Evolutionary conservation across 2,888 invertebrate species (phyloP).

Genomic region (Altica lythri): DNA sequence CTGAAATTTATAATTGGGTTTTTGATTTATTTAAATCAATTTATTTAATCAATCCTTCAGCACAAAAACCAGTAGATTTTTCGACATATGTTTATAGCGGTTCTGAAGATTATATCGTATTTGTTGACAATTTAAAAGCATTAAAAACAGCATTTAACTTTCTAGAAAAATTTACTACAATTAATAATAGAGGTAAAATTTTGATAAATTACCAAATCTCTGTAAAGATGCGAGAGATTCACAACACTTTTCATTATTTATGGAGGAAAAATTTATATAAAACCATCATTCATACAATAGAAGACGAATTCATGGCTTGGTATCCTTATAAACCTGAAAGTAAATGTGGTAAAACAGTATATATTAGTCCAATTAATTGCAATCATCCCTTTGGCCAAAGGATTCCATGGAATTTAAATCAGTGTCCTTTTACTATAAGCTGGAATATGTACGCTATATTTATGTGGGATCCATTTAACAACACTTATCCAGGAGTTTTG

Average conservation of each 20-base stretch:
- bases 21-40: background rate
- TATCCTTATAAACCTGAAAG: slow-evolving; percentile 6
- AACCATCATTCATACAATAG: slow-evolving; percentile 2
- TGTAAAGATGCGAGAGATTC: background rate
- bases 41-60: background rate
- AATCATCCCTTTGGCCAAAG: background rate
- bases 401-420: slow-evolving; percentile 13
- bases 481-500: slow-evolving; percentile 15
- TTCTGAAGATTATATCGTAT: slow-evolving; percentile 9
- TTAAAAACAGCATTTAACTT: background rate
- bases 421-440: slow-evolving; percentile 9
- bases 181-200: slow-evolving; percentile 9
- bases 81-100: background rate
- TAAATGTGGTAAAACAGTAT: slow-evolving; percentile 3
- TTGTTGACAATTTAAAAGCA: slow-evolving; percentile 3
- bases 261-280: slow-evolving; percentile 6
- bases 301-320: slow-evolving; percentile 7
- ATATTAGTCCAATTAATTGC: background rate
- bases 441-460: slow-evolving; percentile 19
- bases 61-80: background rate
- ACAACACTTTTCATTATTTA: background rate
- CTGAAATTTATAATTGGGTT: background rate
- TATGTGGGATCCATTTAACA: slow-evolving; percentile 17
- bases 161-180: background rate
- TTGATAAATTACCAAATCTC: slow-evolving; percentile 1